phyloP scores from a whole-genome alignment of 2,113 vertebrate genomes.

The Peromyscus leucopus region DNA sequence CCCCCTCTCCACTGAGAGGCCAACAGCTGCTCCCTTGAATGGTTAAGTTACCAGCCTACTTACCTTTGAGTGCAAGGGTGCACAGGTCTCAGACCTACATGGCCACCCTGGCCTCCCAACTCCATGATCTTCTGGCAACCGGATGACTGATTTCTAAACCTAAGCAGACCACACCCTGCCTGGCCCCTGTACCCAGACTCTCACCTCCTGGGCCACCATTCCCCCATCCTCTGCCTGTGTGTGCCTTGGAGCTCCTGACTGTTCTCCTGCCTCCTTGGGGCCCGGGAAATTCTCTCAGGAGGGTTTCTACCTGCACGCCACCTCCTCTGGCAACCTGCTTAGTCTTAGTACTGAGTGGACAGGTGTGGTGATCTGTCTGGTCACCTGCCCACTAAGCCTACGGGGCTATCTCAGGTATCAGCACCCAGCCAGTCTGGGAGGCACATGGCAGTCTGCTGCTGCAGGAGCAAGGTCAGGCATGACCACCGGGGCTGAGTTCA shows the following conservation, averaged over 20 bases:
- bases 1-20: neutral
- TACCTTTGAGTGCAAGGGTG: accelerated
- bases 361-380: neutral
- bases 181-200: neutral
- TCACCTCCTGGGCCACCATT: accelerated
- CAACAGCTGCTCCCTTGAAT: too few species aligned
- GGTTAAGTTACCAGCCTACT: neutral
- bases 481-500: neutral
- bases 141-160: neutral
- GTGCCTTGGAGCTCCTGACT: accelerated
- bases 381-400: neutral
- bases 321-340: neutral
- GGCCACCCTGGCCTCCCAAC: neutral
- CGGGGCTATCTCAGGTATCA: neutral
- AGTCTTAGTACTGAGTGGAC: neutral
- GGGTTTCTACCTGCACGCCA: too few species aligned
- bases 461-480: neutral
- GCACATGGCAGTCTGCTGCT: neutral
- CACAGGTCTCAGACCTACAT: accelerated
- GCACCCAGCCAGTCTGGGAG: neutral
- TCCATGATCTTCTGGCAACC: too few species aligned
- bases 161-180: neutral
- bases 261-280: neutral
- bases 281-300: neutral
- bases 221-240: accelerated